These are phyloP conservation scores for Gila orcuttii DNA, from an alignment of 2,113 vertebrate species.

Conservation along the genomic window DNA sequence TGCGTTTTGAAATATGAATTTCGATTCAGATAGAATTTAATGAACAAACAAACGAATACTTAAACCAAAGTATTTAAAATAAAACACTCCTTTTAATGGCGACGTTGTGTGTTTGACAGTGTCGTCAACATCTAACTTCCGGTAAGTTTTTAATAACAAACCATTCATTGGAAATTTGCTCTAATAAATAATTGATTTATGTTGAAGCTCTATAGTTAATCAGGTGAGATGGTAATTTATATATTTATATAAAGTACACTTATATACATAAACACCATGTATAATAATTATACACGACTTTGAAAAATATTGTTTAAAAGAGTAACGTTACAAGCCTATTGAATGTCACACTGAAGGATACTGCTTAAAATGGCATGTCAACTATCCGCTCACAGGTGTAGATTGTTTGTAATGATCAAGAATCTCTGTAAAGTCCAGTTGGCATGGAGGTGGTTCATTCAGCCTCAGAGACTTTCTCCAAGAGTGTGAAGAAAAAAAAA, in stretches of 20 bases:
- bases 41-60: not conserved
- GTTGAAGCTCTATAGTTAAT: not conserved
- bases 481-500: conserved; percentile 60
- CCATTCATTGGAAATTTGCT: not conserved
- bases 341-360: not conserved
- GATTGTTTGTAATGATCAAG: conserved; percentile 17
- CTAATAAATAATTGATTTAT: not conserved
- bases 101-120: not conserved
- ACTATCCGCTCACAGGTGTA: conserved; percentile 25
- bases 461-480: conserved; percentile 35
- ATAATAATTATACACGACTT: not conserved
- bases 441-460: conserved; percentile 77
- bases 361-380: not conserved
- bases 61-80: not conserved
- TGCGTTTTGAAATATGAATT: not conserved
- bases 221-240: not conserved
- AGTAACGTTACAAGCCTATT: not conserved
- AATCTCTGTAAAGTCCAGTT: conserved; percentile 36
- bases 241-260: not conserved
- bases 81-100: not conserved
- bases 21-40: not conserved
- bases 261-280: not conserved
- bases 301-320: not conserved
- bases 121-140: not conserved
- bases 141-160: not conserved